Percentiles rank a stretch among this genome's conserved stretches.
These are phyloP conservation scores for Percopsis omiscomaycus DNA, from an alignment of 2,797 vertebrate genomes.

Conservation along the genomic window DNA sequence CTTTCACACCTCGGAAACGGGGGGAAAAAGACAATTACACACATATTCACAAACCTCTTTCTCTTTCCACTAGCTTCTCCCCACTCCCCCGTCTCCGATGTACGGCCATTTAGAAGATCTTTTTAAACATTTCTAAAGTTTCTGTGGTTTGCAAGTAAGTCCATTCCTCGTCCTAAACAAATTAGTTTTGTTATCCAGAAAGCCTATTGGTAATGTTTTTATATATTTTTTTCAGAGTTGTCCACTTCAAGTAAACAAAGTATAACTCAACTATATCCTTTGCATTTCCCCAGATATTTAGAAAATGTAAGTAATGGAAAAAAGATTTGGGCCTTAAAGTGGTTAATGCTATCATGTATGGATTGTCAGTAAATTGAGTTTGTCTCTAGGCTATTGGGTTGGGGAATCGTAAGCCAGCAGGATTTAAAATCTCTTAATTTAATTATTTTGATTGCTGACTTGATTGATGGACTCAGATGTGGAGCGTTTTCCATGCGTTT, in stretches of 20 bases:
- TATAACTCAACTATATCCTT: slow-evolving; percentile 50
- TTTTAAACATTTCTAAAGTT: slow-evolving; percentile 54
- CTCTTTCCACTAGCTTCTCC: slow-evolving; percentile 40
- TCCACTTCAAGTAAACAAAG: slow-evolving; percentile 55
- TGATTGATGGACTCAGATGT: slow-evolving; percentile 82
- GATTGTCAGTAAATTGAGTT: slow-evolving; percentile 77
- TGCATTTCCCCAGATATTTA: slow-evolving; percentile 64
- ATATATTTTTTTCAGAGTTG: slow-evolving; percentile 39
- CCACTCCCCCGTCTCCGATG: slow-evolving; percentile 48
- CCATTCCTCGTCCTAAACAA: slow-evolving; percentile 46
- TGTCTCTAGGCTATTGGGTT: slow-evolving; percentile 69
- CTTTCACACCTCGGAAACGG: slow-evolving; percentile 79
- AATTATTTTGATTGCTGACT: slow-evolving; percentile 81
- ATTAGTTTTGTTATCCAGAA: slow-evolving; percentile 62
- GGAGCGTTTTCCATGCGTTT: slow-evolving; percentile 65
- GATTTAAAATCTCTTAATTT: slow-evolving; percentile 77
- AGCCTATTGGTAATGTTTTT: slow-evolving; percentile 54
- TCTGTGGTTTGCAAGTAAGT: slow-evolving; percentile 52
- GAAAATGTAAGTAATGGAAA: slow-evolving; percentile 73
- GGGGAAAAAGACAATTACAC: slow-evolving; percentile 72
- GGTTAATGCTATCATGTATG: slow-evolving; percentile 75
- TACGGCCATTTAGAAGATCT: slow-evolving; percentile 47
- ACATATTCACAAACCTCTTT: slow-evolving; percentile 68
- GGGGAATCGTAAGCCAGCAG: slow-evolving; percentile 68
- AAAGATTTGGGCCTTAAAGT: slow-evolving; percentile 68